Evolutionary conservation across 2,113 vertebrate genomes (phyloP), one percentile per base, ranked within the genome.

Genomic region (Manacus vitellinus): DNA sequence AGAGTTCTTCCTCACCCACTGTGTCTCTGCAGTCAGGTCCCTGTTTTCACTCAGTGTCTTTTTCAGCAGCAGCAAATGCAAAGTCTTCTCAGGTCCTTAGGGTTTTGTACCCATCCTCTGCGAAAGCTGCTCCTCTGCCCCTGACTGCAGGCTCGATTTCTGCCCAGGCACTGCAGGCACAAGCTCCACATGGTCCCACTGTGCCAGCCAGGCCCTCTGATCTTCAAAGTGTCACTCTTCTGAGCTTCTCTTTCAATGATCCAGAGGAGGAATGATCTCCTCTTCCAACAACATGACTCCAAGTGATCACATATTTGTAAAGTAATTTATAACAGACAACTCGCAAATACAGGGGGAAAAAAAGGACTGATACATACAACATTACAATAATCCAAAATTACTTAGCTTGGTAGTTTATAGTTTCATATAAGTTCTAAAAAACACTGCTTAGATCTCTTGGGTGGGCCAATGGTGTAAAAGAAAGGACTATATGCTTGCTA

Each of bases 101-200:
- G 30, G 19, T 49, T 31, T 9, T 77, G 17, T 65, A 14, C 15
- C 31, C 0, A 0, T 55, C 6, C 14, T 5, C 1, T 0, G 2
- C 46, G 44, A 65, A 35, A 92, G 43, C 35, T 43, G 23, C 7
- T 31, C 52, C 27, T 83, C 68, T 87, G 41, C 18, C 27, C 15
- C n/a, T 71, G 28, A 20, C 20, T 14, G 3, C 49, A 47, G 44
- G 37, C 55, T 93, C 44, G 21, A 0, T 52, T 92, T 77, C 88
- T 84, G 41, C 59, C 41, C 39, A 25, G 44, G 27, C 5, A 1
- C 65, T 43, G 27, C 63, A 87, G 54, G 21, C 30, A 46, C 23
- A 72, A 62, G 25, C 43, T 59, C 46, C 15, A 3, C 0, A 0
- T 63, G 31, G 4, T 92, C 33, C 20, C 37, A 37, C 33, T 51